Evolutionary conservation across 2,113 vertebrate species (phyloP).

Genomic region (Gadus chalcogrammus): DNA sequence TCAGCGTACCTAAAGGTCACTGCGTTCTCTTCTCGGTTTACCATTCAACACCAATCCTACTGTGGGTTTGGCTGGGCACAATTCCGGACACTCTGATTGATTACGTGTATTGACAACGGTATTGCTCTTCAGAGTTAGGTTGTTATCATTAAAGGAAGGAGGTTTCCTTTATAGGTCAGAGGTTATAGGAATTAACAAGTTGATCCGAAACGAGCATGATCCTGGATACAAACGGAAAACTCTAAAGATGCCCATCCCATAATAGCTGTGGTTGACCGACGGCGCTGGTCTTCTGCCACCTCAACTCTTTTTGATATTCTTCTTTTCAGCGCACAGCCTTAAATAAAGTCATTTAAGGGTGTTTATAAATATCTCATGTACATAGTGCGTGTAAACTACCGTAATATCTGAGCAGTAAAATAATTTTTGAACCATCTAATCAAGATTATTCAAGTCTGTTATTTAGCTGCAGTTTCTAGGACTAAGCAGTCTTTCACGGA

Average conservation of each 20-base stretch:
- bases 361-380: conserved; percentile 53
- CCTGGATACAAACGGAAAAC: not conserved
- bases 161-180: not conserved
- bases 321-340: conserved; percentile 53
- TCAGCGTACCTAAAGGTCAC: too few relatives aligned
- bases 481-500: conserved; percentile 24
- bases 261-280: conserved; percentile 20
- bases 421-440: conserved; percentile 34
- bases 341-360: conserved; percentile 45
- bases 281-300: conserved; percentile 23
- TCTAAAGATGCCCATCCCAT: conserved; percentile 10
- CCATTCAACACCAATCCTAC: not conserved
- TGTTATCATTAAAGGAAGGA: not conserved
- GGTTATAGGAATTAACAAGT: not conserved
- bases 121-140: conserved; percentile 11
- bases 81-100: not conserved
- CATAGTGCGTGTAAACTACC: conserved; percentile 47
- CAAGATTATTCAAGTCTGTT: conserved; percentile 20
- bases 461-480: conserved; percentile 21
- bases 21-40: too few relatives aligned
- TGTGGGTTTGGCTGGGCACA: not conserved
- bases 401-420: conserved; percentile 41
- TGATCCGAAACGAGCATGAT: conserved; percentile 11
- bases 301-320: conserved; percentile 41
- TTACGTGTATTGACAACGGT: conserved; percentile 15